Conservation (phyloP, 2,888 invertebrate species). For the Drosophila neonasuta region DNA sequence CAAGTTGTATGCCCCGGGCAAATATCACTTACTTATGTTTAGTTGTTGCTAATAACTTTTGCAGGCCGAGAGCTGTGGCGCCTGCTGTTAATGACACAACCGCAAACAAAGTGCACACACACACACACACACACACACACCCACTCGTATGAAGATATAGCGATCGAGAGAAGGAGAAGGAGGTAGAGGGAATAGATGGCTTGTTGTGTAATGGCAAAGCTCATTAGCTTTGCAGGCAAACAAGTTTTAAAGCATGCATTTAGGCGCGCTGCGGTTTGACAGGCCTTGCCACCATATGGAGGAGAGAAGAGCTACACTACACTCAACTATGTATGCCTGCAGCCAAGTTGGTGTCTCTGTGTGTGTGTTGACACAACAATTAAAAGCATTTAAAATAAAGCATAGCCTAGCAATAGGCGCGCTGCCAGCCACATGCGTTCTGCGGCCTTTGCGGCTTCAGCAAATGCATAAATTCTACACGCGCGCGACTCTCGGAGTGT, state of each 20-base stretch:
- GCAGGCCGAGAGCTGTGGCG: slow-evolving; percentile 65
- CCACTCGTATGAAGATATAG: slow-evolving; percentile 17
- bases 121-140: slow-evolving; percentile 21
- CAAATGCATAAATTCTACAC: slow-evolving; percentile 71
- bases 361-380: slow-evolving; percentile 76
- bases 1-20: slow-evolving; percentile 62
- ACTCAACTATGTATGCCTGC: slow-evolving; percentile 27
- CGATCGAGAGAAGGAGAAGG: slow-evolving; percentile 16
- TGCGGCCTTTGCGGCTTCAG: slow-evolving; percentile 54
- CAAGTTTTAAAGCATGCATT: slow-evolving; percentile 78
- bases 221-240: slow-evolving; percentile 78
- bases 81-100: slow-evolving; percentile 79
- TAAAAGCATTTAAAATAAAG: slow-evolving; percentile 79
- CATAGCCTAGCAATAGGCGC: slow-evolving; percentile 66
- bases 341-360: slow-evolving; percentile 25
- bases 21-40: slow-evolving; percentile 77
- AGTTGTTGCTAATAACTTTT: slow-evolving; percentile 76
- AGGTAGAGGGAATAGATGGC: slow-evolving; percentile 5
- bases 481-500: slow-evolving; percentile 14
- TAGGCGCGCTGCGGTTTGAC: slow-evolving; percentile 75
- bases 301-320: slow-evolving; percentile 38
- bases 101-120: slow-evolving; percentile 76
- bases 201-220: slow-evolving; percentile 78
- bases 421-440: slow-evolving; percentile 51
- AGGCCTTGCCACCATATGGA: slow-evolving; percentile 53